Base-by-base conservation (phyloP, 2,888 invertebrate genomes). In the Xylota segnis region DNA sequence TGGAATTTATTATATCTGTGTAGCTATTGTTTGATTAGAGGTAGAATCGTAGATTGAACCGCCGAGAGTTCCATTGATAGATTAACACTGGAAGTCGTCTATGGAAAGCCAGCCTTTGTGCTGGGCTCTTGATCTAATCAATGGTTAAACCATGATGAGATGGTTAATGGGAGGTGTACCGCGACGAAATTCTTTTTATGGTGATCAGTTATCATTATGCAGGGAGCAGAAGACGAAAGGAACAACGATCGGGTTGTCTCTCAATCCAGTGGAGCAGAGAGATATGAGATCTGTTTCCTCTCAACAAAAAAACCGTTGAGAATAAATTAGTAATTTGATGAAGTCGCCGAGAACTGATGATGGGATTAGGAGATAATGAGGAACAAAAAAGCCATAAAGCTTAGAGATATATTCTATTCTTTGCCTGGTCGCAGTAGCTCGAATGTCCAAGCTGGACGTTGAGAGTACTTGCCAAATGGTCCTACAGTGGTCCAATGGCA, bases 1-100 rank as follows among this genome's bases (percentile, higher is more conserved):
- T 68, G 47, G 72, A 72, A 77, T 86, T 82, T 77, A 77, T 82
- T 86, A 61, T 82, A 63, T 82, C 61, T 76, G 7, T 58, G 50
- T 70, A 63, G 74, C 74, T 58, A 74, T 74, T 75, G 71, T 82
- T 86, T 82, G 75, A 71, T 72, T 52, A 34, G 65, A 70, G 59
- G 40, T 59, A 12, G 56, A 66, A 77, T 56, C 70, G 43, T 14
- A 34, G 56, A 58, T 12, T 4, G 14, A 32, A n/a, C n/a, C n/a
- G 58, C 65, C 18, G 7, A 45, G 52, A 56, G 40, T 59, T 71
- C 65, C 37, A 75, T 65, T 75, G 71, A 79, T 75, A 59, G 81
- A 66, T 59, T 47, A 56, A 78, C 10, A 65, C 43, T 65, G 56
- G 59, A 37, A 70, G 68, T 23, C 37, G 56, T 5, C 14, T 32